Conservation (phyloP, 1,140 invertebrate genomes). For the Cydia pomonella region DNA sequence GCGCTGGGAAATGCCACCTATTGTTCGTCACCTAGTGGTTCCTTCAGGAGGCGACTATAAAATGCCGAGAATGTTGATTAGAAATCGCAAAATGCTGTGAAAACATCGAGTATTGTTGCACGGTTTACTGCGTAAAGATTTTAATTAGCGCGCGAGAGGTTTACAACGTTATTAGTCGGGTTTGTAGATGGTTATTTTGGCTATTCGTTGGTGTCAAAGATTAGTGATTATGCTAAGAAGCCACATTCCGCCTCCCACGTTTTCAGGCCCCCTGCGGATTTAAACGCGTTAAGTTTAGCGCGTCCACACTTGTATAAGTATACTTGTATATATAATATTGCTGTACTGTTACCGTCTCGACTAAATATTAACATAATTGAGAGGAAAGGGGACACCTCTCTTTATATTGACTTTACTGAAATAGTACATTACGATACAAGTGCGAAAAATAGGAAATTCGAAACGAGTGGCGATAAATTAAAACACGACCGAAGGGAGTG, state of each 20-base stretch:
- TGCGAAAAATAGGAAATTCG: no score
- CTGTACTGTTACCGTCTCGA: background rate
- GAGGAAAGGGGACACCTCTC: no score
- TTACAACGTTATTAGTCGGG: constrained; percentile 6
- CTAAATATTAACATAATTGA: no score
- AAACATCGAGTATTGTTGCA: constrained; percentile 18
- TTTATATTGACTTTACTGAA: no score
- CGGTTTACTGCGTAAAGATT: background rate
- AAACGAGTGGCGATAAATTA: no score
- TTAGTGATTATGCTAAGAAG: background rate
- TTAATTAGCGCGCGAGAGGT: constrained; percentile 9
- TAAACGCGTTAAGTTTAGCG: background rate
- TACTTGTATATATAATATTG: no score
- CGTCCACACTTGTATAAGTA: background rate
- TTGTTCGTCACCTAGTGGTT: constrained; percentile 14
- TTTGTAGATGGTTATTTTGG: background rate
- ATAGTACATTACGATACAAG: no score
- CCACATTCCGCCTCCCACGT: background rate
- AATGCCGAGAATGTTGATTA: constrained; percentile 13
- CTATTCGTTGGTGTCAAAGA: background rate
- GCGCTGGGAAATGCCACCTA: constrained; percentile 9
- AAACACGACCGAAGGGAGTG: no score
- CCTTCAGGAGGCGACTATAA: constrained; percentile 18
- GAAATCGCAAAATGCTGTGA: constrained; percentile 16
- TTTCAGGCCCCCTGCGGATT: background rate